Percentiles rank a stretch among this genome's conserved stretches.
These are phyloP conservation scores for Drosophila buzzatii DNA, from an alignment of 2,888 invertebrate genomes.

Conservation along the genomic window DNA sequence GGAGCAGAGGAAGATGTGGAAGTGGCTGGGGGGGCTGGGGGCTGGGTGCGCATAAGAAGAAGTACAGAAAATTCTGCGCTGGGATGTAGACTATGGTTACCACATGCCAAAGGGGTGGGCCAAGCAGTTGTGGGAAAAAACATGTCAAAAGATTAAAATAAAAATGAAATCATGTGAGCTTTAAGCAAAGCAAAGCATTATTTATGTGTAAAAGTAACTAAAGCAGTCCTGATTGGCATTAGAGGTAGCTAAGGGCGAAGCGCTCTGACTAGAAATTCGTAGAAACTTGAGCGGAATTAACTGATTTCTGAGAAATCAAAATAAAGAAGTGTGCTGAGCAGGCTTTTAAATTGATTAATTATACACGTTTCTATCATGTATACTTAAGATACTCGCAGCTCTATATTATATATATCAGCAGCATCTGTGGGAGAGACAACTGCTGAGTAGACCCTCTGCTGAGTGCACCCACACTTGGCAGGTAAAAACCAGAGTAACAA, in stretches of 20 bases:
- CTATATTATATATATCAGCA: no score
- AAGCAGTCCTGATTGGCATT: background rate
- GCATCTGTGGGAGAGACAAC: background rate
- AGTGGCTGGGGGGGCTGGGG: background rate
- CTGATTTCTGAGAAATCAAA: background rate
- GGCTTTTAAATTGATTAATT: background rate
- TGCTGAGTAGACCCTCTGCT: slow-evolving; percentile 32
- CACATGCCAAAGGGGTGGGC: slow-evolving; percentile 29
- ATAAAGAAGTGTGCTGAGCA: background rate
- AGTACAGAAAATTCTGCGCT: background rate
- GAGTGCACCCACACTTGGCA: slow-evolving; percentile 28
- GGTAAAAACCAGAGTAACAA: slow-evolving; percentile 56
- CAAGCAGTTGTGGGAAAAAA: slow-evolving; percentile 6
- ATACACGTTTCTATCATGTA: background rate
- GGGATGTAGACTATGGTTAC: slow-evolving; percentile 19
- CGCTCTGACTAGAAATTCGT: background rate
- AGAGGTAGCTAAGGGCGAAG: background rate
- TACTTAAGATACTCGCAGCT: background rate
- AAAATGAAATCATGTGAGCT: background rate
- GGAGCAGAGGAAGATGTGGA: background rate
- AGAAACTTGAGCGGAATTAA: background rate
- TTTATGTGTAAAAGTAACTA: background rate
- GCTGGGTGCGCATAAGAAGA: slow-evolving; percentile 1
- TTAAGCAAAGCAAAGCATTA: background rate
- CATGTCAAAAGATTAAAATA: background rate